Evolutionary conservation across 2,797 vertebrate species (phyloP).

Genomic region (Catostomus latipinnis): DNA sequence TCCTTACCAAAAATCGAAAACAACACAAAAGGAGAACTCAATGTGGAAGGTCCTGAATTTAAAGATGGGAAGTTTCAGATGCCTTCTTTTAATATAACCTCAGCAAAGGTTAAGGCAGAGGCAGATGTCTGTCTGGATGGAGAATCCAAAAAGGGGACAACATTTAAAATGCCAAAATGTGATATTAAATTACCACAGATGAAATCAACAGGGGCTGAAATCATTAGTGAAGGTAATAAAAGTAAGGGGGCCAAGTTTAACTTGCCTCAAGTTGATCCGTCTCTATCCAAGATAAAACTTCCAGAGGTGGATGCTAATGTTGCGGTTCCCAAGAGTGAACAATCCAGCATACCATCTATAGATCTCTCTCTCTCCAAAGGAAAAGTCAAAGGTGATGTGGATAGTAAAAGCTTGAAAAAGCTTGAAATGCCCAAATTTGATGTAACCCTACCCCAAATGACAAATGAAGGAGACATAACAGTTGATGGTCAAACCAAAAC

Average conservation of each 20-base stretch:
- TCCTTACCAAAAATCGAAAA: conserved; percentile 42
- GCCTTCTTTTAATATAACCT: conserved; percentile 62
- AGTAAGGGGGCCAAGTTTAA: conserved; percentile 66
- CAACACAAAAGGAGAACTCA: conserved; percentile 49
- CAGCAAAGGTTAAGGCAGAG: conserved; percentile 62
- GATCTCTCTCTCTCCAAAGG: conserved; percentile 65
- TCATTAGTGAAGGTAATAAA: conserved; percentile 28
- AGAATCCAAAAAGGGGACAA: conserved; percentile 60
- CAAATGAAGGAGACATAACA: conserved; percentile 59
- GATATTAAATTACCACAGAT: conserved; percentile 64
- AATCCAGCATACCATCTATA: neutral
- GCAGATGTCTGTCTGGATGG: conserved; percentile 51
- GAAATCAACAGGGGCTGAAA: conserved; percentile 56
- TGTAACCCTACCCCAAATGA: neutral
- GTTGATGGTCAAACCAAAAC: conserved; percentile 55
- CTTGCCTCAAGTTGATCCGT: conserved; percentile 64
- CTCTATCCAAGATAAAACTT: conserved; percentile 52
- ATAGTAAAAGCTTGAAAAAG: too few species aligned
- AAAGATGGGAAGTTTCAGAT: conserved; percentile 63
- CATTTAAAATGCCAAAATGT: conserved; percentile 56
- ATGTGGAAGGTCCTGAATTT: conserved; percentile 44
- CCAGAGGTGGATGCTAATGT: neutral
- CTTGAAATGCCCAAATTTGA: too few species aligned
- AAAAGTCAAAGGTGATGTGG: conserved; percentile 30
- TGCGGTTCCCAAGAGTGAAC: conserved; percentile 49